phyloP scores from a whole-genome alignment of 2,797 vertebrate species.

The Gorsachius magnificus region DNA sequence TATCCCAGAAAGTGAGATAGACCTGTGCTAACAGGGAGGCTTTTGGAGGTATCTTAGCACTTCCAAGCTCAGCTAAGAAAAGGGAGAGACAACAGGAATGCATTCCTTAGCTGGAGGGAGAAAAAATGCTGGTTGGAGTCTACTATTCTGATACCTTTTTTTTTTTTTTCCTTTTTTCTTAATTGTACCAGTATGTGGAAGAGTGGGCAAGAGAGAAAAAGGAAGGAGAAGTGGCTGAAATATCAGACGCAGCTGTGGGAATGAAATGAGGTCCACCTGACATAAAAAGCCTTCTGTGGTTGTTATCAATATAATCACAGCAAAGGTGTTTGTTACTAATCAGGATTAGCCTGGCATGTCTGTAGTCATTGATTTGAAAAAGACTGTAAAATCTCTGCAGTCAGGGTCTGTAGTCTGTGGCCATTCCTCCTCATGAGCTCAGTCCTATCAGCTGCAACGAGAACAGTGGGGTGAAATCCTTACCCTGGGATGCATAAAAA shows the following conservation, averaged over 20 bases:
- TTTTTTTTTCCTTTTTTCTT: background rate
- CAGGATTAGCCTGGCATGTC: background rate
- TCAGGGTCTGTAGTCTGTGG: background rate
- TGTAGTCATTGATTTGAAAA: background rate
- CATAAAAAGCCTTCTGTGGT: background rate
- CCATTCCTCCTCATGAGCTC: background rate
- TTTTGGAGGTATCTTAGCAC: background rate
- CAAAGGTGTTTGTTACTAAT: slow-evolving; percentile 13
- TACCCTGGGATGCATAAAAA: background rate
- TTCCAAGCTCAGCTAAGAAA: background rate
- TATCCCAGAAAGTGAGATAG: background rate
- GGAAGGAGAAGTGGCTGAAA: background rate
- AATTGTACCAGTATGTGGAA: background rate
- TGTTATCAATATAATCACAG: background rate
- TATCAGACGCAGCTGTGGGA: background rate
- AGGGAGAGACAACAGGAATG: background rate
- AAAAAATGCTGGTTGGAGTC: background rate
- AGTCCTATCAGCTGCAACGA: background rate
- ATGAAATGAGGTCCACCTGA: background rate
- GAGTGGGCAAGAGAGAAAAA: background rate
- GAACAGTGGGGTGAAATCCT: background rate
- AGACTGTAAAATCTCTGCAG: background rate
- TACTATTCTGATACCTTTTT: background rate
- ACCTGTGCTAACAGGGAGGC: background rate
- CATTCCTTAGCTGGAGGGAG: background rate